phyloP scores from a whole-genome alignment of 2,888 invertebrate species.

The Chalcis sispes region DNA sequence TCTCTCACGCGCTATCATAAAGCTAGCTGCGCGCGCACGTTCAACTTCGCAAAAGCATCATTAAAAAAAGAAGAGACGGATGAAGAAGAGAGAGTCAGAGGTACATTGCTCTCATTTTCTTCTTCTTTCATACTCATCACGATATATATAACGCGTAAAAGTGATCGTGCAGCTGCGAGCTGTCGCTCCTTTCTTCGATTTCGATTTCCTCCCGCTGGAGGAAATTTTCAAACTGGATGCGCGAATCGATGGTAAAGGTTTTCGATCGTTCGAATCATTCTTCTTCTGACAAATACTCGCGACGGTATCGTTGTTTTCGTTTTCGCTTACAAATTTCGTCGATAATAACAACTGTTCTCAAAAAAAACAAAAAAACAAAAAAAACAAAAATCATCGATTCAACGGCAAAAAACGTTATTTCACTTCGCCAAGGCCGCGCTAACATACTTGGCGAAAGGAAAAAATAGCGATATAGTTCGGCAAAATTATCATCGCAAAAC shows the following conservation, averaged over 20 bases:
- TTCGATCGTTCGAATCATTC: too few species aligned
- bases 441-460: background rate
- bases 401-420: too few species aligned
- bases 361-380: background rate
- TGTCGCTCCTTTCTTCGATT: slow-evolving; percentile 8
- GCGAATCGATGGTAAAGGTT: too few species aligned
- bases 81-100: too few species aligned
- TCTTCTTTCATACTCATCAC: background rate
- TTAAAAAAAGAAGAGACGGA: background rate
- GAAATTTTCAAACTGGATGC: too few species aligned
- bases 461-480: background rate
- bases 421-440: too few species aligned
- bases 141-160: slow-evolving; percentile 3
- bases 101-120: background rate
- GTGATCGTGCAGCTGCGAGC: background rate
- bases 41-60: slow-evolving; percentile 29
- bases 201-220: too few species aligned
- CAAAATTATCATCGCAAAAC: slow-evolving; percentile 3
- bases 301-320: too few species aligned
- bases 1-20: slow-evolving; percentile 14
- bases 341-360: too few species aligned
- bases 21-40: slow-evolving; percentile 24
- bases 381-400: too few species aligned
- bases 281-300: too few species aligned
- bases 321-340: too few species aligned